Conservation (phyloP, 2,888 invertebrate genomes). For the Drepanosiphum platanoidis region DNA sequence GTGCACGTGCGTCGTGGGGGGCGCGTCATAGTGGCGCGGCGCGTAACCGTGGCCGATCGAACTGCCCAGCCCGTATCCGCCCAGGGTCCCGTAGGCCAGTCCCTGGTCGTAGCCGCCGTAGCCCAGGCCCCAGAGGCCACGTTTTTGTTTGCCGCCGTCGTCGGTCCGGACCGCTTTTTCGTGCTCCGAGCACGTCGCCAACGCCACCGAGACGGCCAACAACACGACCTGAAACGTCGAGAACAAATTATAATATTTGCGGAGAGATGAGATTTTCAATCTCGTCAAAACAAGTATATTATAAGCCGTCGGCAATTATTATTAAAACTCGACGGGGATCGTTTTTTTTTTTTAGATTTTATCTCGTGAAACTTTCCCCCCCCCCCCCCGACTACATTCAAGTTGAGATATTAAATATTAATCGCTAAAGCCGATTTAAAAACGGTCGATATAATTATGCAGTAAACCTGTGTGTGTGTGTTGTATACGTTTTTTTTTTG, state of each 20-base stretch:
- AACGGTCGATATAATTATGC: too few relatives aligned
- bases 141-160: conserved; percentile 65
- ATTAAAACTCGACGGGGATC: too few relatives aligned
- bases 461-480: too few relatives aligned
- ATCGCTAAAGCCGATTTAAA: too few relatives aligned
- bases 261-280: too few relatives aligned
- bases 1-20: conserved; percentile 67
- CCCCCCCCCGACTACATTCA: too few relatives aligned
- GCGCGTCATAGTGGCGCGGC: conserved; percentile 67
- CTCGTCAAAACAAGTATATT: too few relatives aligned
- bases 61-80: conserved; percentile 63
- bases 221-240: conserved; percentile 66
- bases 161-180: conserved; percentile 65
- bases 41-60: conserved; percentile 62
- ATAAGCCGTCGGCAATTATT: too few relatives aligned
- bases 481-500: too few relatives aligned
- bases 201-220: conserved; percentile 68
- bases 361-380: too few relatives aligned
- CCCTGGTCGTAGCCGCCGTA: conserved; percentile 66
- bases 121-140: conserved; percentile 69
- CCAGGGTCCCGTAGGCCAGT: conserved; percentile 64
- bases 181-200: conserved; percentile 67
- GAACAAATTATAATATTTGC: neutral
- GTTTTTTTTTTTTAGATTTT: too few relatives aligned
- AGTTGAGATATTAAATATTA: too few relatives aligned